Evolutionary conservation across 2,888 invertebrate species (phyloP).

Genomic region (Spisula subtruncata): DNA sequence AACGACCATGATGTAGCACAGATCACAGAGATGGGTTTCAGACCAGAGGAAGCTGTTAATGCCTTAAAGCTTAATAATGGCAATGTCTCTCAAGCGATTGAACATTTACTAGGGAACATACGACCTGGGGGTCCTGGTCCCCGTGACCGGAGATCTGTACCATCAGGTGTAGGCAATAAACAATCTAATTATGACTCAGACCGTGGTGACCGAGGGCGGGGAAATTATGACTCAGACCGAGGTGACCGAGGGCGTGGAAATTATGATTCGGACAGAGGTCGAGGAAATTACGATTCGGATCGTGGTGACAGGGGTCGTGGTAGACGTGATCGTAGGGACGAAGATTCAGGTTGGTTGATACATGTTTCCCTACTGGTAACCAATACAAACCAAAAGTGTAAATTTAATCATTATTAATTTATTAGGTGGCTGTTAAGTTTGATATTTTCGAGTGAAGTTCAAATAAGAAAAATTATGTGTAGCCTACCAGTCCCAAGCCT

Average conservation of each 20-base stretch:
- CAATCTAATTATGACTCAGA: constrained; percentile 37
- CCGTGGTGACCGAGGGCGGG: constrained; percentile 66
- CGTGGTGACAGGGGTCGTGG: constrained; percentile 70
- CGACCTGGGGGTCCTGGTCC: constrained; percentile 18
- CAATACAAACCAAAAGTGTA: too few relatives aligned
- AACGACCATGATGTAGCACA: constrained; percentile 88
- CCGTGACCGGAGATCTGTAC: constrained; percentile 26
- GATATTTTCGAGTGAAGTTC: too few relatives aligned
- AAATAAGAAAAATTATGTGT: too few relatives aligned
- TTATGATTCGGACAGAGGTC: too few relatives aligned
- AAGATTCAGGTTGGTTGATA: constrained; percentile 34
- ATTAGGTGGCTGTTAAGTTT: too few relatives aligned
- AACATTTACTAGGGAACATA: constrained; percentile 73
- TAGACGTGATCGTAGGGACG: constrained; percentile 63
- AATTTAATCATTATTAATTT: too few relatives aligned
- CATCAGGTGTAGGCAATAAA: background rate
- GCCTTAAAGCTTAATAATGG: constrained; percentile 92
- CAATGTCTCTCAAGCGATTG: constrained; percentile 89
- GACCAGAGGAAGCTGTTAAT: constrained; percentile 92
- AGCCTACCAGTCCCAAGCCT: too few relatives aligned
- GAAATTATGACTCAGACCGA: too few relatives aligned
- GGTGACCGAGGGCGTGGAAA: too few relatives aligned
- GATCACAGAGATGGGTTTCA: constrained; percentile 94
- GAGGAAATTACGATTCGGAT: constrained; percentile 33
- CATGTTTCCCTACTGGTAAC: background rate